Percentiles rank a stretch among this genome's conserved stretches.
Conservation (phyloP, 2,797 vertebrate genomes). For the Carduelis carduelis region DNA sequence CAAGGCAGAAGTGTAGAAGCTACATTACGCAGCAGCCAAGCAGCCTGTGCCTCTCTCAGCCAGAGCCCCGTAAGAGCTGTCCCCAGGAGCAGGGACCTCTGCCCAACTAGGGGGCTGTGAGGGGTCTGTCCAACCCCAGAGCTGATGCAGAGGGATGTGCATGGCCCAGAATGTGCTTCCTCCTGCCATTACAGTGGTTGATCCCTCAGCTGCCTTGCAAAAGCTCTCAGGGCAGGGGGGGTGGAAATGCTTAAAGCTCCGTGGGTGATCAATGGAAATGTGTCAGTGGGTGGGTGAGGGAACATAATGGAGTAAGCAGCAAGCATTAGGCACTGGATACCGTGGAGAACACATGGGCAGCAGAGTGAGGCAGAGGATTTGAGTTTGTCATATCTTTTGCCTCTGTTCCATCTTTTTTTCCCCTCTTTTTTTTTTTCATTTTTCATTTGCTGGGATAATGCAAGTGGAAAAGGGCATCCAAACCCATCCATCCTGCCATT, state of each 20-base stretch:
- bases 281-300: background rate
- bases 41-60: background rate
- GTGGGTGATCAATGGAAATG: accelerated
- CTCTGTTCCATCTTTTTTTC: background rate
- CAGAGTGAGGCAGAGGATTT: background rate
- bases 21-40: background rate
- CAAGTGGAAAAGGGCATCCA: background rate
- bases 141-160: background rate
- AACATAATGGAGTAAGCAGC: background rate
- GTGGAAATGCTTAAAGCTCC: background rate
- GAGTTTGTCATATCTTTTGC: accelerated
- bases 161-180: background rate
- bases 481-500: background rate
- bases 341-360: accelerated
- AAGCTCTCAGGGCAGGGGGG: background rate
- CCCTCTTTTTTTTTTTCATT: background rate
- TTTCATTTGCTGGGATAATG: background rate
- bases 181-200: background rate
- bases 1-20: background rate
- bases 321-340: background rate
- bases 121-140: background rate
- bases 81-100: background rate
- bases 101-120: background rate
- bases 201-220: background rate
- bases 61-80: background rate